These are phyloP conservation scores for Oegoconia quadripuncta DNA, from an alignment of 2,888 invertebrate species.

Conservation along the genomic window DNA sequence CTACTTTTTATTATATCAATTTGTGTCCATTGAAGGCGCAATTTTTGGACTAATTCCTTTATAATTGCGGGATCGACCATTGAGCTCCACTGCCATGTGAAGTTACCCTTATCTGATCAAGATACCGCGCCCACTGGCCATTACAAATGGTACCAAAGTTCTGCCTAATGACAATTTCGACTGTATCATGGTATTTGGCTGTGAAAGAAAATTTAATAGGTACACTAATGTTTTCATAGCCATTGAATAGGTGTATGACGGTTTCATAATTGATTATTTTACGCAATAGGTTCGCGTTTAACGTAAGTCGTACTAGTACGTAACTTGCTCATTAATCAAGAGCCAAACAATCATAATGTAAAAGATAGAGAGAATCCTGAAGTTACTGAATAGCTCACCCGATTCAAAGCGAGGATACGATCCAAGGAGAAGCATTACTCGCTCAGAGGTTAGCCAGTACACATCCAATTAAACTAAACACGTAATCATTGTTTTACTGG, in stretches of 20 bases:
- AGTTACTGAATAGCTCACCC: too few species aligned
- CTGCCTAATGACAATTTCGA: constrained; percentile 40
- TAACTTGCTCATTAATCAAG: too few species aligned
- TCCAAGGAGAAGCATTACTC: too few species aligned
- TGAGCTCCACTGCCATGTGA: constrained; percentile 48
- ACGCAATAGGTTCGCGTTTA: not conserved
- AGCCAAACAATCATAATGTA: too few species aligned
- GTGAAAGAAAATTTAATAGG: constrained; percentile 12
- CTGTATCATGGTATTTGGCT: constrained; percentile 8
- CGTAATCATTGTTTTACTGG: too few species aligned
- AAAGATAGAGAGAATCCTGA: too few species aligned
- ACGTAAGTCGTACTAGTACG: too few species aligned
- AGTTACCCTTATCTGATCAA: constrained; percentile 62
- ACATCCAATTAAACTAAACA: too few species aligned
- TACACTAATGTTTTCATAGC: constrained; percentile 26
- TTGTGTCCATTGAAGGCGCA: constrained; percentile 74
- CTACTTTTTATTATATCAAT: constrained; percentile 78
- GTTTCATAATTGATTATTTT: not conserved
- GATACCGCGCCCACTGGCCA: constrained; percentile 32
- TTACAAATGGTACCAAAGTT: constrained; percentile 51
- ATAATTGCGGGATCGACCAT: constrained; percentile 71
- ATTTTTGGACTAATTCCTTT: constrained; percentile 75
- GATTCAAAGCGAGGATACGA: too few species aligned
- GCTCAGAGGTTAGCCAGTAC: too few species aligned
- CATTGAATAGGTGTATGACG: constrained; percentile 15